These are phyloP conservation scores for Patiria miniata DNA, from an alignment of 35 echinoderm and acorn worm species.

Conservation along the genomic window DNA sequence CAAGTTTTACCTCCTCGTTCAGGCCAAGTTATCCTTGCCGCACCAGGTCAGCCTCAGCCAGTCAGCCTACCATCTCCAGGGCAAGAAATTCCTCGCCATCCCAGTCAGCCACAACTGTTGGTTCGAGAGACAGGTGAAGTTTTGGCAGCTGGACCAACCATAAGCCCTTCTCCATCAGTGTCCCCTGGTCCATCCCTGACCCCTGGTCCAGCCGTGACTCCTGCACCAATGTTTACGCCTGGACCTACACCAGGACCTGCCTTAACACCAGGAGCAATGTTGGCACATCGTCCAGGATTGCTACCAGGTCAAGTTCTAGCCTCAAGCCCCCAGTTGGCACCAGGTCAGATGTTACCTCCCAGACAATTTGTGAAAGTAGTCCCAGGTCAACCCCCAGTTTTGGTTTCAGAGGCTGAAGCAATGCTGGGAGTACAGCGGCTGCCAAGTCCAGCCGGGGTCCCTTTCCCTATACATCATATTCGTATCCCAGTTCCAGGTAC, in stretches of 20 bases:
- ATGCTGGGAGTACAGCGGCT: background rate
- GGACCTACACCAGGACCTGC: background rate
- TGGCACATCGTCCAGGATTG: background rate
- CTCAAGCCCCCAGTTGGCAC: background rate
- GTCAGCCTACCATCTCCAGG: background rate
- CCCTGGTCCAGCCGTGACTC: background rate
- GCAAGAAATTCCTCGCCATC: background rate
- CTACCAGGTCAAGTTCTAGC: background rate
- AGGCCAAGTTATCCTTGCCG: background rate
- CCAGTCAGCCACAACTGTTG: background rate
- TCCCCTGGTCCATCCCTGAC: background rate
- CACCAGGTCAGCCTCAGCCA: background rate
- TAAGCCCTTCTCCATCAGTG: background rate
- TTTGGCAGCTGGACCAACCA: background rate
- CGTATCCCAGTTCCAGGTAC: background rate
- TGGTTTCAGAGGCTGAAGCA: background rate
- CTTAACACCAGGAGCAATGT: background rate
- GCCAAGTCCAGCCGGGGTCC: background rate
- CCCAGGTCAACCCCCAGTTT: background rate
- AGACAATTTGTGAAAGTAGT: constrained; percentile 2
- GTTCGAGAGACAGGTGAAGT: background rate
- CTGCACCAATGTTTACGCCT: background rate
- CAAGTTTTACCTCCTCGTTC: constrained; percentile 13
- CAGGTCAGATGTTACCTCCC: constrained; percentile 1
- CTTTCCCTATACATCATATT: background rate